These are phyloP conservation scores for Gallirallus australis DNA, from an alignment of 2,797 vertebrate genomes.

Conservation along the genomic window DNA sequence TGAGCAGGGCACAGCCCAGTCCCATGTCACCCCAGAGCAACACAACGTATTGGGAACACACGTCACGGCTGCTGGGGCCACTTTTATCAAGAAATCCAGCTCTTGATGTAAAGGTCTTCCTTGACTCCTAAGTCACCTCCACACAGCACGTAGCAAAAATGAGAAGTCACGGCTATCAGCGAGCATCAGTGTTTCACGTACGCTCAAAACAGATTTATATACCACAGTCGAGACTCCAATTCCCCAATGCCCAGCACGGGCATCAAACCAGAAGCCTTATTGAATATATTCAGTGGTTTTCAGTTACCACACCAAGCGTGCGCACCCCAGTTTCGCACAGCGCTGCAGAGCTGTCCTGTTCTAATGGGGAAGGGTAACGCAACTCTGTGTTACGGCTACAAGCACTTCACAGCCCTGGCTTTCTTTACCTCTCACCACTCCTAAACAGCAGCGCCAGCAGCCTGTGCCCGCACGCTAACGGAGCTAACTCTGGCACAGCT, in stretches of 20 bases:
- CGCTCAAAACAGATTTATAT: conserved; percentile 10
- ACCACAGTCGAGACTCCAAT: conserved; percentile 9
- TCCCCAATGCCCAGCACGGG: neutral
- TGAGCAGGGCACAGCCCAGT: neutral
- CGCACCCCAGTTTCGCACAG: neutral
- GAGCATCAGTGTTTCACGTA: conserved; percentile 18
- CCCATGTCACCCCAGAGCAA: neutral
- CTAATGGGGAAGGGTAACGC: neutral
- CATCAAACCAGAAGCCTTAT: neutral
- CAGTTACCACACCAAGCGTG: neutral
- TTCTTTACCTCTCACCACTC: neutral
- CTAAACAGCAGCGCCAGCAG: neutral
- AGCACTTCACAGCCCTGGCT: neutral
- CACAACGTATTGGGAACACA: neutral
- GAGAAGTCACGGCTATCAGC: neutral
- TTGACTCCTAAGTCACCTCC: neutral
- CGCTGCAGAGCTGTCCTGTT: neutral
- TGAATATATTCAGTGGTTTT: conserved; percentile 28
- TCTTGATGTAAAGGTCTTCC: neutral
- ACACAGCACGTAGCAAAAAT: neutral
- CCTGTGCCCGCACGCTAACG: neutral
- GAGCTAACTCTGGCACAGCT: neutral
- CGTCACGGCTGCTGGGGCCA: neutral
- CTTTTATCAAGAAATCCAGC: conserved; percentile 12
- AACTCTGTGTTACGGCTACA: neutral